These are phyloP conservation scores for Drosophila cardini DNA, from an alignment of 1,140 invertebrate species.

Conservation along the genomic window DNA sequence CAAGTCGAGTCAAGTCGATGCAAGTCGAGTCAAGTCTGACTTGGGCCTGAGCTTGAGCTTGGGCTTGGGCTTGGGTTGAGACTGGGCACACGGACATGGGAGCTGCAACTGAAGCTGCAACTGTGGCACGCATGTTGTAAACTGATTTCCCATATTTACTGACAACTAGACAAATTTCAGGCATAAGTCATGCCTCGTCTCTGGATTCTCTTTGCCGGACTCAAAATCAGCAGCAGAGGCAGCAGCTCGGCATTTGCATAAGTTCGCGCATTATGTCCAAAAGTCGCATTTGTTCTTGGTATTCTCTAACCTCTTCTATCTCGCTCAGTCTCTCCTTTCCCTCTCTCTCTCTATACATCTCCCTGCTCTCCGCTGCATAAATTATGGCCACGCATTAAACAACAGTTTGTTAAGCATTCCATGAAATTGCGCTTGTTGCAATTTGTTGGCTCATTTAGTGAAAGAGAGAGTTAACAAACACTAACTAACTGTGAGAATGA, in stretches of 20 bases:
- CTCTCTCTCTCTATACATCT: slow-evolving; percentile 2
- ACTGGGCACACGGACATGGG: neutral
- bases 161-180: slow-evolving; percentile 85
- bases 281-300: slow-evolving; percentile 79
- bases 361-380: slow-evolving; percentile 49
- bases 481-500: slow-evolving; percentile 14
- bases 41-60: slow-evolving; percentile 3
- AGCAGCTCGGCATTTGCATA: slow-evolving; percentile 67
- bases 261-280: slow-evolving; percentile 83
- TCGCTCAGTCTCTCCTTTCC: neutral
- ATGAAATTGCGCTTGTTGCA: slow-evolving; percentile 64
- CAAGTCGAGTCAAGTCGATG: neutral
- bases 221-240: neutral
- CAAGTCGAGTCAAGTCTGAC: no score
- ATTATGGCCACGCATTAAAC: slow-evolving; percentile 68
- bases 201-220: slow-evolving; percentile 14
- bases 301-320: slow-evolving; percentile 29
- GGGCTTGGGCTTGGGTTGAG: slow-evolving; percentile 1
- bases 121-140: slow-evolving; percentile 78
- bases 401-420: slow-evolving; percentile 69
- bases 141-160: slow-evolving; percentile 85
- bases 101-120: slow-evolving; percentile 42
- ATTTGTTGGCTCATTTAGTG: slow-evolving; percentile 62
- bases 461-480: slow-evolving; percentile 69
- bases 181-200: slow-evolving; percentile 80